Evolutionary conservation across 2,888 invertebrate species (phyloP), one percentile per base, ranked within the genome.

Genomic region (Hypena proboscidalis): DNA sequence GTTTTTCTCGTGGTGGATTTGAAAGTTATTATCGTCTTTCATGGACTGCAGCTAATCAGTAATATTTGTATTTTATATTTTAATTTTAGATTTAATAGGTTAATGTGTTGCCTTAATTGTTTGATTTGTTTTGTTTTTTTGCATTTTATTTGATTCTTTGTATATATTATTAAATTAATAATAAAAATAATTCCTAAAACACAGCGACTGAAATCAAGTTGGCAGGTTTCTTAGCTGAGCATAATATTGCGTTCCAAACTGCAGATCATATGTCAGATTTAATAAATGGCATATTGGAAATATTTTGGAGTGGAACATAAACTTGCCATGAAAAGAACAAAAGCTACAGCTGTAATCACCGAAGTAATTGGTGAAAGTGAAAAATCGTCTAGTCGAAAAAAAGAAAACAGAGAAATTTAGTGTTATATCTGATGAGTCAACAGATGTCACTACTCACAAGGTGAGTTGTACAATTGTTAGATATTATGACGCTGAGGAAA

Each of bases 401-500:
- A 9, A 17, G 2, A 7, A n/a, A 9, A 25, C 8, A 9, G 9
- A 17, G n/a, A 34, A 34, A 25, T 34, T 34, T 9, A 15, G 23
- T n/a, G 3, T n/a, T 5, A 8, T 34, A 2, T 7, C 15, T 9
- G 34, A 34, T 9, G 34, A 34, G 8, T 23, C 23, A n/a, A 34
- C 34, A 8, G 34, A 34, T 22, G 4, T 22, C 7, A 15, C 15
- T 7, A 23, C 23, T 25, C 9, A 17, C n/a, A 25, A 23, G 14
- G 4, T 6, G 2, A 8, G n/a, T 8, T 34, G 34, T 9, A 25
- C 25, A 15, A 8, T 34, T 29, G 36, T 39, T 2, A 32, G 42
- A 36, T 51, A 31, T 51, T 42, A 39, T 44, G 43, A 44, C 21
- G 14, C 17, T n/a, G 30, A 40, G 7, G 5, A 29, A 37, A 44